Evolutionary conservation across 2,113 vertebrate species (phyloP).

Genomic region (Montifringilla adamsi): DNA sequence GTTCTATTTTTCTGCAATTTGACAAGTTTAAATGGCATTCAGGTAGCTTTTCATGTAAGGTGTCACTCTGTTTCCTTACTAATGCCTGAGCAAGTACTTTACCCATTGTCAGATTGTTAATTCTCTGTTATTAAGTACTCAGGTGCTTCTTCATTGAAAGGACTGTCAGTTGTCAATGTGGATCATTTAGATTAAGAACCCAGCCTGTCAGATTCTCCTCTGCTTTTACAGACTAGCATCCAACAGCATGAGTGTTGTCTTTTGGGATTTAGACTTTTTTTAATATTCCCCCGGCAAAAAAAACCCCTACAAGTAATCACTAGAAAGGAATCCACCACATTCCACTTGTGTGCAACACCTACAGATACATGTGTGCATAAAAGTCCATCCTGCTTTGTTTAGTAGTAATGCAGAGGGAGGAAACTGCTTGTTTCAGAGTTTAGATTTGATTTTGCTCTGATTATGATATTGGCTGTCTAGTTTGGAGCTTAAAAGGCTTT

Average conservation of each 20-base stretch:
- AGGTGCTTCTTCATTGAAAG: conserved; percentile 42
- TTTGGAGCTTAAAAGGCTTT: neutral
- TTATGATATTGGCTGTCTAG: neutral
- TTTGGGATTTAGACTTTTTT: neutral
- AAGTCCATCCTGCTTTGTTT: neutral
- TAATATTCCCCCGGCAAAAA: neutral
- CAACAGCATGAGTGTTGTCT: neutral
- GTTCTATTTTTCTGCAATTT: conserved; percentile 68
- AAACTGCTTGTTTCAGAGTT: neutral
- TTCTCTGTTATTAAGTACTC: conserved; percentile 70
- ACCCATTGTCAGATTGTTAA: conserved; percentile 65
- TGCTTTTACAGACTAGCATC: neutral
- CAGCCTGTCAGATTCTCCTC: neutral
- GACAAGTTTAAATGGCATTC: conserved; percentile 70
- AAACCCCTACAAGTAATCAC: neutral
- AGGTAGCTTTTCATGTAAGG: conserved; percentile 59
- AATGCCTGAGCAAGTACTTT: conserved; percentile 65
- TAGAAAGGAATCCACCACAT: neutral
- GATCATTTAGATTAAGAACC: conserved; percentile 19
- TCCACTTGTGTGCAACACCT: neutral
- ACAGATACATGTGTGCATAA: too few species aligned
- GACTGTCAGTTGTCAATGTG: conserved; percentile 55
- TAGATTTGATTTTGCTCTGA: neutral
- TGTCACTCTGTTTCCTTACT: conserved; percentile 74
- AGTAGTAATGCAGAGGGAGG: neutral